A percentile compares a stretch with the other conserved stretches of the same genome.
These are phyloP conservation scores for Schlechtendalia chinensis DNA, from an alignment of 1,140 invertebrate species.

Conservation along the genomic window DNA sequence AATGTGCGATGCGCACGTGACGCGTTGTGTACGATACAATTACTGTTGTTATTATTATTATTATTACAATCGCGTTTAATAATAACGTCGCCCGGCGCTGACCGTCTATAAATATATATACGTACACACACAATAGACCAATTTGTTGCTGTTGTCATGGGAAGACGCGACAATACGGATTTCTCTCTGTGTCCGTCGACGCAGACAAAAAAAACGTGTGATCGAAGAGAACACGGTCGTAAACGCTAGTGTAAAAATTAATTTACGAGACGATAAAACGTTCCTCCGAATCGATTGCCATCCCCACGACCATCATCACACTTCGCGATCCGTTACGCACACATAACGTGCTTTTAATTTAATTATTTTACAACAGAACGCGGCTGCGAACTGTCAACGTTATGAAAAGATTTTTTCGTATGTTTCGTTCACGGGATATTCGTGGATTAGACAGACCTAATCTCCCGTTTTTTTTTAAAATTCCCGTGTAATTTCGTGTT, in stretches of 20 bases:
- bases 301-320: background rate
- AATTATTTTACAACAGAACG: background rate
- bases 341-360: background rate
- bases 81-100: background rate
- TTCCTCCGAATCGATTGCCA: slow-evolving; percentile 29
- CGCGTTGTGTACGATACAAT: background rate
- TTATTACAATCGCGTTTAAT: slow-evolving; percentile 8
- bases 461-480: background rate
- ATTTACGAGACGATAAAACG: slow-evolving; percentile 32
- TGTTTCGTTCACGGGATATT: no score
- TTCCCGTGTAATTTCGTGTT: no score
- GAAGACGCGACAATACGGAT: no score
- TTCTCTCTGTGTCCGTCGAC: no score
- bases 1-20: slow-evolving; percentile 9
- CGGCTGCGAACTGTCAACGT: no score
- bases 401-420: no score
- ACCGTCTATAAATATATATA: no score
- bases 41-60: background rate
- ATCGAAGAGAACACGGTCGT: no score
- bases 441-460: background rate
- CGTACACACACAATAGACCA: background rate
- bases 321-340: background rate
- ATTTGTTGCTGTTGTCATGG: slow-evolving; percentile 1
- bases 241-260: slow-evolving; percentile 26
- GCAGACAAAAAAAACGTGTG: no score